Percentiles rank a stretch among this genome's conserved stretches.
phyloP scores from a whole-genome alignment of 1,140 invertebrate genomes.

The Seison nebaliae region DNA sequence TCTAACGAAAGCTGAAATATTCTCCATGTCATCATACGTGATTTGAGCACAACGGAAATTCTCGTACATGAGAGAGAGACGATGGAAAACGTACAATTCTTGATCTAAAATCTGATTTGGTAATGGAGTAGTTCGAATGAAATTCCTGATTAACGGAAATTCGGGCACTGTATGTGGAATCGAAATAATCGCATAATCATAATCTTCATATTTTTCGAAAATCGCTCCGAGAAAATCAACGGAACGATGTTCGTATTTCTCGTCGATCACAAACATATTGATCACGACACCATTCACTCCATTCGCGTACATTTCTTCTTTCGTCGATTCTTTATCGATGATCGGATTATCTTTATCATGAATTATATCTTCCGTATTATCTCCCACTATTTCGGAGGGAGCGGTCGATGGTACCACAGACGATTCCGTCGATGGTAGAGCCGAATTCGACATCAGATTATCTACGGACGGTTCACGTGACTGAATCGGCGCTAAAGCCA shows the following conservation, averaged over 20 bases:
- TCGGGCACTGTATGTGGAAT: conserved; percentile 35
- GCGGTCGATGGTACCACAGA: neutral
- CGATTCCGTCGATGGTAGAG: neutral
- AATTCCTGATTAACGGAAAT: conserved; percentile 36
- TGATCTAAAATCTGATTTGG: conserved; percentile 33
- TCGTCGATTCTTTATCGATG: neutral
- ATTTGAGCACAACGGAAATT: conserved; percentile 13
- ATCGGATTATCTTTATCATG: neutral
- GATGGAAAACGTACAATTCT: conserved; percentile 38
- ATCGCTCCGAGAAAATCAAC: conserved; percentile 36
- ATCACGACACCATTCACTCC: conserved; percentile 34
- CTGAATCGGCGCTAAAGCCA: too few relatives aligned
- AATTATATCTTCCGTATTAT: too few relatives aligned
- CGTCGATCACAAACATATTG: conserved; percentile 38
- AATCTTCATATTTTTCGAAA: conserved; percentile 39
- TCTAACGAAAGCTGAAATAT: conserved; percentile 17
- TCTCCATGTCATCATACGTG: conserved; percentile 14
- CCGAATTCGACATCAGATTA: neutral
- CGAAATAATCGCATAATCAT: conserved; percentile 39
- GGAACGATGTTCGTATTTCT: conserved; percentile 32
- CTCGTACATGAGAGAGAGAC: conserved; percentile 30
- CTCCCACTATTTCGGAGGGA: too few relatives aligned
- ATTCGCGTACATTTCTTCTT: conserved; percentile 19
- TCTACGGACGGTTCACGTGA: neutral
- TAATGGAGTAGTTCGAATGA: conserved; percentile 36